Evolutionary conservation across 2,797 vertebrate genomes (phyloP), one percentile per base, ranked within the genome.

Genomic region (Meda fulgida): DNA sequence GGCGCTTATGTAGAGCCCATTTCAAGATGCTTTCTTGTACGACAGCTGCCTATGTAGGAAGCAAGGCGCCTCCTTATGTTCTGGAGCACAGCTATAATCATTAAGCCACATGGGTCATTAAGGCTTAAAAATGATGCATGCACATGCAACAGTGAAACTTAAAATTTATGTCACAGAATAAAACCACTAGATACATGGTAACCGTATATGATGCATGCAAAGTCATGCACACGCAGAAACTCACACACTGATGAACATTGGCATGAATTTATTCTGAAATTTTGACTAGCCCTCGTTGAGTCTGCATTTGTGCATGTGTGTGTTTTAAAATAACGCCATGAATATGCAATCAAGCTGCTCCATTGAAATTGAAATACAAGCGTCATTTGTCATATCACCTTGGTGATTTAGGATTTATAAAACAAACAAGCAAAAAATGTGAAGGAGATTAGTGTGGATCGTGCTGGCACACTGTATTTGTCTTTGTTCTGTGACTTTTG

Each of bases 381-480:
- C 55, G 13, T 51, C 29, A 51, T 85, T 80, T 53, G 55, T 85
- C 43, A 72, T 11, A 21, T 80, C 67, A 72, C 76, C 67, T 72
- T 80, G 53, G 66, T 36, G 83, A 79, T 80, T 85, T 80, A n/a
- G 72, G 29, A 72, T 80, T 85, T 72, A 5, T n/a, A 31, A 66
- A 78, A 84, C 65, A 85, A 80, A 63, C 77, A 85, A 72, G 65
- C 69, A 38, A 48, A 80, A 69, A 80, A 40, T 51, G 53, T 72
- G 55, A 80, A 51, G 67, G 14, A 80, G 67, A 80, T 80, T 80
- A 63, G 77, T 23, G 40, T 72, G 84, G 84, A 85, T 85, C 55
- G 66, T 48, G 67, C 67, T 63, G 55, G 69, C 77, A 48, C 23
- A 65, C 55, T 73, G 16, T 38, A 16, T 80, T n/a, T 73, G 84